These are phyloP conservation scores for Euglossa dilemma DNA, from an alignment of 1,140 invertebrate genomes.

Conservation along the genomic window DNA sequence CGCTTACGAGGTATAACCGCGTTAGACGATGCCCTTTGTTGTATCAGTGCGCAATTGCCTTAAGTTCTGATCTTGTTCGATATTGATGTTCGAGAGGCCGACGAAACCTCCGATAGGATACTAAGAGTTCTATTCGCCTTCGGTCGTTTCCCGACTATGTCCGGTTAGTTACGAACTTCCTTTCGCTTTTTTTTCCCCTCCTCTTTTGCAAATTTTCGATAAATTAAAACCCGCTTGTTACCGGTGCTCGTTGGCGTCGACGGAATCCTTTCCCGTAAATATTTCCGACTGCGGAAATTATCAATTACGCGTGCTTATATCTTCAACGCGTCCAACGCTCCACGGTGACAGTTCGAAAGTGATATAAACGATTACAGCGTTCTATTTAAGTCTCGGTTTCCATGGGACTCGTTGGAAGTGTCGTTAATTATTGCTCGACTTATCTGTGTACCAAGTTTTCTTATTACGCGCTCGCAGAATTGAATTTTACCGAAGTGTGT, in stretches of 20 bases:
- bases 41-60: constrained; percentile 77
- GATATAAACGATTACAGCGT: no score
- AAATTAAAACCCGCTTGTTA: background rate
- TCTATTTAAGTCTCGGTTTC: no score
- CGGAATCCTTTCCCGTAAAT: no score
- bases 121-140: constrained; percentile 54
- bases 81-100: constrained; percentile 69
- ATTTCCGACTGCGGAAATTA: no score
- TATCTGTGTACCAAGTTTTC: background rate
- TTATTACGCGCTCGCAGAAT: constrained; percentile 7
- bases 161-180: constrained; percentile 22
- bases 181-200: background rate
- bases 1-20: constrained; percentile 75
- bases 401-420: no score
- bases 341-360: no score
- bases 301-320: background rate
- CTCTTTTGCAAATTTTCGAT: constrained; percentile 25
- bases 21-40: constrained; percentile 77
- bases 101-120: constrained; percentile 59
- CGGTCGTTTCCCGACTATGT: constrained; percentile 22
- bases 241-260: background rate
- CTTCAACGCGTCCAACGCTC: no score
- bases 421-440: background rate
- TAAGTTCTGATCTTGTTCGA: constrained; percentile 75
- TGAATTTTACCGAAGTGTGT: constrained; percentile 8